Evolutionary conservation across 35 echinoderm and acorn worm genomes (phyloP).

Genomic region (Lytechinus variegatus): DNA sequence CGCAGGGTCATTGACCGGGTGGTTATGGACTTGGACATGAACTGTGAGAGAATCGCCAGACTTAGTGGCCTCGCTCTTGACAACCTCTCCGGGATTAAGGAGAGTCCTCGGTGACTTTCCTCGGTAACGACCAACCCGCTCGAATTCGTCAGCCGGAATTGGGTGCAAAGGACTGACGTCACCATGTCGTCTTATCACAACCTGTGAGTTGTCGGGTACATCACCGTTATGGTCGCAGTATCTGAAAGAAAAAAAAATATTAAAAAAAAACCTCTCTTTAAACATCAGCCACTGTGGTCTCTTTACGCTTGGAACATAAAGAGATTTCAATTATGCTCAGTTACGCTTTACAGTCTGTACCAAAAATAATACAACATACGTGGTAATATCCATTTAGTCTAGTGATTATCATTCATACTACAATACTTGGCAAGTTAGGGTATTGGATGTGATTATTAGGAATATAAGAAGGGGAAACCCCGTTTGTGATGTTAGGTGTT

Average conservation of each 20-base stretch:
- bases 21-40: slow-evolving; percentile 63
- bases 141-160: background rate
- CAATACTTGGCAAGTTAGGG: no score
- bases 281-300: background rate
- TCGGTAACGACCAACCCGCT: background rate
- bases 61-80: background rate
- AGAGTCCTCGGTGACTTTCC: slow-evolving; percentile 39
- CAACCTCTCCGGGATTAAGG: slow-evolving; percentile 34
- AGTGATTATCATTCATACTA: no score
- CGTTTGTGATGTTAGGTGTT: no score
- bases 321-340: no score
- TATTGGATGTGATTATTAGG: no score
- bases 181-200: slow-evolving; percentile 28
- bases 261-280: background rate
- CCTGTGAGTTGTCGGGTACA: slow-evolving; percentile 31
- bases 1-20: slow-evolving; percentile 17
- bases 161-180: slow-evolving; percentile 29
- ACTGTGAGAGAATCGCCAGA: slow-evolving; percentile 49
- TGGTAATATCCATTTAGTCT: no score
- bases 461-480: no score
- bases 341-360: no score
- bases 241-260: background rate
- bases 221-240: slow-evolving; percentile 42
- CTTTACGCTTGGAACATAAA: no score
- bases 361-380: no score